Evolutionary conservation across 2,113 vertebrate genomes (phyloP), one percentile per base, ranked within the genome.

Genomic region (Recurvirostra avosetta): DNA sequence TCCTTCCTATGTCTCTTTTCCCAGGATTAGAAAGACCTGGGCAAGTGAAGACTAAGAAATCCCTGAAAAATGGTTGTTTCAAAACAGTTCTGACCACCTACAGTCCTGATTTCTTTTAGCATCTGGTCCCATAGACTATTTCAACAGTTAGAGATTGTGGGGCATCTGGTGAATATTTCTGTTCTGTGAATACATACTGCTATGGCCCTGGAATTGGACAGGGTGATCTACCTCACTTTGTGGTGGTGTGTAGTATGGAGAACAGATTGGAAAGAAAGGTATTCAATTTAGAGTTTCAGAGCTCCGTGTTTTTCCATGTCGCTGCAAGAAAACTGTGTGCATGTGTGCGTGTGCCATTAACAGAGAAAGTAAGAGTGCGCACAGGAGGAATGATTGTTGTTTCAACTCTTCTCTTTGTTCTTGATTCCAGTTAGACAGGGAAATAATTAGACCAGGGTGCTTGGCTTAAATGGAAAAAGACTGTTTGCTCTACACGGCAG

Each of bases 301-400:
- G 50, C 15, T 45, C 6, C 30, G 22, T 0, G 0, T 22, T 67
- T 91, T 67, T 20, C 45, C 26, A 62, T 4, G 8, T 3, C 3
- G 5, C 16, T 53, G 43, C 12, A 80, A 80, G 29, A 63, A 75
- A 84, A 30, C 4, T 12, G 2, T 3, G 3, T 11, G 4, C 6
- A 3, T 15, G 11, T 25, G 1, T n/a, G 21, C 25, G 2, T 16
- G n/a, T 36, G 10, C 1, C 29, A 56, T 23, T 78, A 45, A 81
- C 70, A 75, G 14, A 58, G 45, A 86, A 61, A 89, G 15, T 0
- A 7, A 68, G 9, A 41, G n/a, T 5, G 10, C 2, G 41, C 19
- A 15, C 5, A 45, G 16, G 6, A 90, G 11, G 15, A n/a, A 52
- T 58, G 3, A 23, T 5, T 78, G 17, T 8, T 18, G 5, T 17